A percentile compares a stretch with the other conserved stretches of the same genome.
phyloP scores from a whole-genome alignment of 2,113 vertebrate species.

The Coptodon rendalli region DNA sequence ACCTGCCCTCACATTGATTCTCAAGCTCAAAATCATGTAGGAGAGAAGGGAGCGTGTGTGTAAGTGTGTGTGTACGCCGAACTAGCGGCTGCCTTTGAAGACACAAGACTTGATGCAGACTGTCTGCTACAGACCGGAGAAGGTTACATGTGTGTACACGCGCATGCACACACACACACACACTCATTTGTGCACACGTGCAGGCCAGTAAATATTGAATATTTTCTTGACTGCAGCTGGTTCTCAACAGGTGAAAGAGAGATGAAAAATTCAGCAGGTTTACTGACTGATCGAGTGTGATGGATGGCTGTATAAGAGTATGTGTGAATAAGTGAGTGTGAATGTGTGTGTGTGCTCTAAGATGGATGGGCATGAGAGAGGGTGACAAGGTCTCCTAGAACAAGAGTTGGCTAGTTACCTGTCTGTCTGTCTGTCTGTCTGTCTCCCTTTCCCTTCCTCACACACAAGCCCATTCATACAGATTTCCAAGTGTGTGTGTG shows the following conservation, averaged over 20 bases:
- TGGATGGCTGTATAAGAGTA: not conserved
- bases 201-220: constrained; percentile 15
- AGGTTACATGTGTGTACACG: not conserved
- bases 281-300: constrained; percentile 14
- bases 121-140: not conserved
- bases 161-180: not conserved
- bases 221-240: not conserved
- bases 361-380: not conserved
- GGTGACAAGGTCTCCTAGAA: not conserved
- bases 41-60: not conserved
- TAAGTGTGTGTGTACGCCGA: not conserved
- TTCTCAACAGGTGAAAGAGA: constrained; percentile 33
- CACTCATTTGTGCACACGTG: not conserved
- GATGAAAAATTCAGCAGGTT: constrained; percentile 38
- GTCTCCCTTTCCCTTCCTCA: not conserved
- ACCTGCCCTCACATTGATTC: constrained; percentile 38
- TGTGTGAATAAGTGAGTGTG: not conserved
- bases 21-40: constrained; percentile 3
- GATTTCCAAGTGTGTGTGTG: not conserved
- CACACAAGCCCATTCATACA: not conserved
- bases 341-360: not conserved
- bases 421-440: not conserved
- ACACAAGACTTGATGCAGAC: constrained; percentile 7
- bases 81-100: constrained; percentile 20
- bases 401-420: not conserved